phyloP scores from a whole-genome alignment of 2,113 vertebrate species.

The Merops nubicus region DNA sequence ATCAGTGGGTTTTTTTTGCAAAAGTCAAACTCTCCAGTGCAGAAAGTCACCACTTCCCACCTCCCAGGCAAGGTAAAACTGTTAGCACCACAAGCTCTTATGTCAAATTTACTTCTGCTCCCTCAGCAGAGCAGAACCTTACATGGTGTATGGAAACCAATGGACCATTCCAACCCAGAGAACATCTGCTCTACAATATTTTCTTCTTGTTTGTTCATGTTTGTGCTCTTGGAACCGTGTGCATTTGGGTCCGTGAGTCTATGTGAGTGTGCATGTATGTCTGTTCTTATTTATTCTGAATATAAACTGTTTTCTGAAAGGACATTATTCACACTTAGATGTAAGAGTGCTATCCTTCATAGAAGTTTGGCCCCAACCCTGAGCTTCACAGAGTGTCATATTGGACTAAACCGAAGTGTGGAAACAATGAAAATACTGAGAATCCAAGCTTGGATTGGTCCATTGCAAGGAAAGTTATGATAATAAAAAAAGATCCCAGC shows the following conservation, averaged over 20 bases:
- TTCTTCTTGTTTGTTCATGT: constrained; percentile 10
- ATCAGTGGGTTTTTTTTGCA: background rate
- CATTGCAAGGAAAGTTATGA: constrained; percentile 21
- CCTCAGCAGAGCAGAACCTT: constrained; percentile 30
- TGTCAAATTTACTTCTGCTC: background rate
- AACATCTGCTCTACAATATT: constrained; percentile 44
- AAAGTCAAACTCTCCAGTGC: background rate
- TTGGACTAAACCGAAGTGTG: constrained; percentile 8
- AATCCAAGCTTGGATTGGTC: background rate
- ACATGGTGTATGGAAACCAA: constrained; percentile 24
- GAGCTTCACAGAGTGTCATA: background rate
- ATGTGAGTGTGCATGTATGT: background rate
- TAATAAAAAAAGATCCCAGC: constrained; percentile 35
- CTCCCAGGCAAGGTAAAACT: background rate
- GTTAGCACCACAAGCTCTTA: background rate
- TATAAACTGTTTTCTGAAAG: constrained; percentile 48
- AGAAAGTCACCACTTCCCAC: background rate
- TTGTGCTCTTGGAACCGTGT: background rate
- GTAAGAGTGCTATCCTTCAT: constrained; percentile 10
- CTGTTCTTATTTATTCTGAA: constrained; percentile 59
- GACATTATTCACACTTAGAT: constrained; percentile 22
- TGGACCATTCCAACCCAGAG: constrained; percentile 32
- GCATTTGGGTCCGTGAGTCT: background rate
- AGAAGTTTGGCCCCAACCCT: constrained; percentile 17
- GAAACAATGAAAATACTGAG: constrained; percentile 17